These are phyloP conservation scores for Cotesia glomerata DNA, from an alignment of 1,140 invertebrate genomes.

Conservation along the genomic window DNA sequence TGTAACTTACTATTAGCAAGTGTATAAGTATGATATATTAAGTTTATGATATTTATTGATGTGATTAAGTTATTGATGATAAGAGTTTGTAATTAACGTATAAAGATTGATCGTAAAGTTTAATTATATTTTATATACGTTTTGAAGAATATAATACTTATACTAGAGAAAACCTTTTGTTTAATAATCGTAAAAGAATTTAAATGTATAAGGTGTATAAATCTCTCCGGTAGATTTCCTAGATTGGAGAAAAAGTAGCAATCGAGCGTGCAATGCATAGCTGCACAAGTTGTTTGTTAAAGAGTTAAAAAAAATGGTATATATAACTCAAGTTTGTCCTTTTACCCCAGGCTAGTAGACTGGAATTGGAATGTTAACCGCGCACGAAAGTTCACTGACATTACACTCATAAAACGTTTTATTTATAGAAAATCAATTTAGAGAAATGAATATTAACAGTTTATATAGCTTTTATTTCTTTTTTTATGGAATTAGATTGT, in stretches of 20 bases:
- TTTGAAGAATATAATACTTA: not conserved
- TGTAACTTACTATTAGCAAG: no score
- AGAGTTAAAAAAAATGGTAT: not conserved
- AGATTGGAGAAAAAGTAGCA: conserved; percentile 9
- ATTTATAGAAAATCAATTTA: no score
- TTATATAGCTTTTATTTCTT: not conserved
- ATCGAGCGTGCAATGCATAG: not conserved
- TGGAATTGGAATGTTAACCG: conserved; percentile 8
- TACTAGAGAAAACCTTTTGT: not conserved
- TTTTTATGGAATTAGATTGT: no score
- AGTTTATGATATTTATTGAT: no score
- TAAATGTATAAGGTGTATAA: not conserved
- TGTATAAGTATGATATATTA: no score
- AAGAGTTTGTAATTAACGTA: not conserved
- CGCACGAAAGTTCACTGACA: conserved; percentile 25
- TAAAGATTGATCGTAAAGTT: no score
- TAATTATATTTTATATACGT: not conserved
- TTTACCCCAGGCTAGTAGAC: conserved; percentile 4
- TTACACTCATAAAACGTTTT: not conserved
- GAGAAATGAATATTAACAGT: not conserved
- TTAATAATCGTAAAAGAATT: not conserved
- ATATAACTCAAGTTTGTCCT: conserved; percentile 3
- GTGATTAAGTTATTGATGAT: no score
- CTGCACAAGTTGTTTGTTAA: not conserved
- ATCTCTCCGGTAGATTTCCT: not conserved